Evolutionary conservation across 53 echinoderm and acorn worm species (phyloP), one percentile per base, ranked within the genome.

Genomic region (Hippasteria phrygiana): DNA sequence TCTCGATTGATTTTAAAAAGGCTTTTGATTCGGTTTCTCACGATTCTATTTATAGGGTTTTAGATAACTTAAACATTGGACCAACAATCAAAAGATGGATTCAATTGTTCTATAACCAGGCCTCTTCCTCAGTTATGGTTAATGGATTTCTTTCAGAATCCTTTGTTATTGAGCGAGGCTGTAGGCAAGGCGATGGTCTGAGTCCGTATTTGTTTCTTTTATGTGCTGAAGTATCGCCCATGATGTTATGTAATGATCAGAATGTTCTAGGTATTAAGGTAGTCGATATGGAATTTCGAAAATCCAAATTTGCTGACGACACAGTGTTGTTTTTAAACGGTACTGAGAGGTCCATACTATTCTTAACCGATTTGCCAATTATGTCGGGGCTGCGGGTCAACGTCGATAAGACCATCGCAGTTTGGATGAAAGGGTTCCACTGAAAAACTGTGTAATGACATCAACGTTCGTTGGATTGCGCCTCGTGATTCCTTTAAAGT

Each of bases 121-220:
- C 70, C n/a, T 46, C 42, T 20, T 86, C 86, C 26, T 66, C 71
- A 22, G 31, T 86, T 45, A 4, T 86, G 29, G 48, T 86, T 88
- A n/a, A n/a, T n/a, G n/a, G n/a, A n/a, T n/a, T n/a, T n/a, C n/a
- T n/a, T n/a, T n/a, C n/a, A n/a, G n/a, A n/a, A n/a, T 83, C 5
- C n/a, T 83, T 87, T 86, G 28, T 48, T 46, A 31, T 86, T 71
- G 2, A 70, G 12, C 5, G 40, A 35, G 71, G 72, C 17, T 87
- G 73, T 50, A 48, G 73, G n/a, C 87, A 87, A 35, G 87, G 87
- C 1, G 55, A 87, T 87, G 87, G 87, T 4, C 48, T 70, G 14
- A 66, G 66, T 38, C n/a, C n/a, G n/a, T n/a, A n/a, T n/a, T n/a
- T n/a, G n/a, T n/a, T n/a, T n/a, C n/a, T n/a, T n/a, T n/a, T n/a